Evolutionary conservation across 1,140 invertebrate species (phyloP).

Genomic region (Eriocheir sinensis): DNA sequence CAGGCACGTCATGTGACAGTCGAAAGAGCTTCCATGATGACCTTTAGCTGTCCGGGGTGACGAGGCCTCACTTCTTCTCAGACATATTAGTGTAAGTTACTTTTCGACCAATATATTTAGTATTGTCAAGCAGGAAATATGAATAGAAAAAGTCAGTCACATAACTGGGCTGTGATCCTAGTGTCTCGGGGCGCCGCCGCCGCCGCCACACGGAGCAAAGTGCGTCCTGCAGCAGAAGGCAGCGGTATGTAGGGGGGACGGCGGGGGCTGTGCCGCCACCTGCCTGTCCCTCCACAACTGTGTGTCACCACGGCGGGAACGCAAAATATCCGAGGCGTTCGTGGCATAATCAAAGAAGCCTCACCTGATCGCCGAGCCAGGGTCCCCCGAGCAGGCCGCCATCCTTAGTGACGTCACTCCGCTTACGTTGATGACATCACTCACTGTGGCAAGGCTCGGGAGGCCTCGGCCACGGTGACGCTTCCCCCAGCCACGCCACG

Average conservation of each 20-base stretch:
- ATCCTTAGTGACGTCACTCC: neutral
- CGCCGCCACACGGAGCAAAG: neutral
- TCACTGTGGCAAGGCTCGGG: neutral
- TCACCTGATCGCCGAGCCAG: neutral
- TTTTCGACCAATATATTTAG: constrained; percentile 25
- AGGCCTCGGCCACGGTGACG: neutral
- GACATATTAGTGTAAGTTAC: constrained; percentile 16
- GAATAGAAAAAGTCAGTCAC: constrained; percentile 24
- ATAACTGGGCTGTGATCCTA: constrained; percentile 23
- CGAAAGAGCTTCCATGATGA: neutral
- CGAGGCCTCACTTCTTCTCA: neutral
- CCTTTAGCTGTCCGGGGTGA: neutral
- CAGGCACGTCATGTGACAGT: neutral
- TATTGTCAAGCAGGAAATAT: neutral
- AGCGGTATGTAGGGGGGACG: neutral
- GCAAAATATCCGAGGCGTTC: neutral
- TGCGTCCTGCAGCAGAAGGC: neutral
- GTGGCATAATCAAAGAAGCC: neutral
- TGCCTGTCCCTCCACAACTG: neutral
- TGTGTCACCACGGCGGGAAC: neutral
- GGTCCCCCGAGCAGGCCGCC: neutral
- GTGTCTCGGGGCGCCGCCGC: neutral
- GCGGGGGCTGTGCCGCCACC: neutral
- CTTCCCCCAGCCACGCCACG: neutral
- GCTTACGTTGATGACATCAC: neutral